These are phyloP conservation scores for Oikopleura dioica DNA, from an alignment of 23 tunicate genomes.

Conservation along the genomic window DNA sequence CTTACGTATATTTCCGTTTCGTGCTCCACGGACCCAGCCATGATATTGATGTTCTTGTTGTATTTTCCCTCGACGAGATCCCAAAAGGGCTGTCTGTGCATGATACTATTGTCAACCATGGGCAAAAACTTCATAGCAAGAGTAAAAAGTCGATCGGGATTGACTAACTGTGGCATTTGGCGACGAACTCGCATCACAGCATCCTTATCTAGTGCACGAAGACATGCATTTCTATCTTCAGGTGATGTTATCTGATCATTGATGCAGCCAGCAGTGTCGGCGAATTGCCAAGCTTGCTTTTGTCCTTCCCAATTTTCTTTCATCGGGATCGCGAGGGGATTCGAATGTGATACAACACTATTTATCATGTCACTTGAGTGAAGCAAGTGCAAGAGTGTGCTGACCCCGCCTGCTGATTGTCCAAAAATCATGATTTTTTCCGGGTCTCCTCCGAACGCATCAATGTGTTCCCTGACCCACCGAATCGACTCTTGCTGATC, in stretches of 20 bases:
- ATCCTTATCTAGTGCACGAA: too few species aligned
- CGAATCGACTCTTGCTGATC: not conserved
- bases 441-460: not conserved
- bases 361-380: not conserved
- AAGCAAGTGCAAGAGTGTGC: not conserved
- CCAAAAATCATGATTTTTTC: not conserved
- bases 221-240: too few species aligned
- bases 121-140: constrained; percentile 4
- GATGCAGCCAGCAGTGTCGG: not conserved
- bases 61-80: not conserved
- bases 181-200: too few species aligned
- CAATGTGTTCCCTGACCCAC: constrained; percentile 11
- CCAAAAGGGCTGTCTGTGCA: not conserved
- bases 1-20: not conserved
- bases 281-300: not conserved
- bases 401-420: not conserved
- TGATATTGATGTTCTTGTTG: not conserved
- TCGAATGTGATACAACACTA: not conserved
- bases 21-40: not conserved
- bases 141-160: not conserved
- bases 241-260: too few species aligned
- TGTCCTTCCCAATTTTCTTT: constrained; percentile 4
- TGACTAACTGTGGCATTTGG: too few species aligned
- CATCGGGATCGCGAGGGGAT: not conserved
- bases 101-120: not conserved